Base-by-base conservation (phyloP, 1,140 invertebrate genomes). In the Eufriesea mexicana region DNA sequence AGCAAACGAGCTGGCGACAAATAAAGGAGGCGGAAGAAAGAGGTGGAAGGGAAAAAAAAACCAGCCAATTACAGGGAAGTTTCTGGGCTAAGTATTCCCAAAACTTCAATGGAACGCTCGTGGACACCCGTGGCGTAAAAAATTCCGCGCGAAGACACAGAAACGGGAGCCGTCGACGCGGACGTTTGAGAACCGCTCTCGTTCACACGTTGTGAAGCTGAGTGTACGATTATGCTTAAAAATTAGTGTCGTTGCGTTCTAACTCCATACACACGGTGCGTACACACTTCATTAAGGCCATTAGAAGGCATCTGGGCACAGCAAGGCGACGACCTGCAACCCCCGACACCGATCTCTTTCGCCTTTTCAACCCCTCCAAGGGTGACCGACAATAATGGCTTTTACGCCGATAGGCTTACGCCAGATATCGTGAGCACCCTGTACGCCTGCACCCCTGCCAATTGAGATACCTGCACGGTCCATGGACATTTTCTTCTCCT, bases 151-250 rank as follows among this genome's bases (percentile, higher is more conserved):
- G 61, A 83, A 86, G 72, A 77, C 76, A 70, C 80, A 89, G 80
- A 89, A 67, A 28, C 77, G 55, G 66, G 71, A 64, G 14, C 16
- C 85, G 80, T 0, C 20, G 74, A 83, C 57, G 80, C 74, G 74
- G 78, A 84, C 86, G 83, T 90, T 93, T 91, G 88, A 87, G 90
- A 92, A 91, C 84, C 76, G 80, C 78, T 84, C 78, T 64, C 62
- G 92, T 94, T 94, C 93, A 93, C 93, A 94, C 93, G 93, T 92
- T 93, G 94, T 94, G 93, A 94, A 94, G 85, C 90, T 92, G 91
- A 94, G 92, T 94, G 93, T 94, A 92, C 85, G 87, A 89, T 94
- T 94, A 94, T 94, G 94, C 93, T 94, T 93, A 94, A 93, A 94
- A 94, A 94, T 94, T 94, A 94, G 93, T 92, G 88, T 93, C 92